phyloP scores from a whole-genome alignment of 2,888 invertebrate genomes.

The Stramonita haemastoma region DNA sequence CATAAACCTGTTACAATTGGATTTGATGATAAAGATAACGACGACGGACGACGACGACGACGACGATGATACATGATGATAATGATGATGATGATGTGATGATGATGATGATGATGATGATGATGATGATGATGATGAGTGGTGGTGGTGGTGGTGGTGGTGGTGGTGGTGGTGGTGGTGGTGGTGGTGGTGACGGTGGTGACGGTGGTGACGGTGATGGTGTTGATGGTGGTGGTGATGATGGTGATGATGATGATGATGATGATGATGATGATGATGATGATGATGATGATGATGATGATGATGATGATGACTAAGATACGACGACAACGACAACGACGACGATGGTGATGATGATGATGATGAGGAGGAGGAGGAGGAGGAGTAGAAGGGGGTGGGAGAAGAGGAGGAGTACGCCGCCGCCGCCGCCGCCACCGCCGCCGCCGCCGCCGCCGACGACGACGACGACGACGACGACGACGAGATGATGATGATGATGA shows the following conservation, averaged over 20 bases:
- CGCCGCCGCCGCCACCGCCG: too few species aligned
- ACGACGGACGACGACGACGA: not conserved
- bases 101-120: not conserved
- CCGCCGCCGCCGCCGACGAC: too few species aligned
- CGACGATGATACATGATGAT: constrained; percentile 3
- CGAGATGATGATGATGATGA: constrained; percentile 16
- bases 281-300: not conserved
- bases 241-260: constrained; percentile 28
- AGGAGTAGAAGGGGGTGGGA: too few species aligned
- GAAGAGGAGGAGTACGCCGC: too few species aligned
- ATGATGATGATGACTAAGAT: not conserved
- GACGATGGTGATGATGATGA: too few species aligned
- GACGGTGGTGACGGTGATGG: not conserved
- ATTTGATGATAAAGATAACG: not conserved
- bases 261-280: constrained; percentile 25
- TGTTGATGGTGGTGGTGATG: constrained; percentile 2
- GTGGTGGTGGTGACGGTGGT: not conserved
- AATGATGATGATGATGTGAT: not conserved
- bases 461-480: not conserved
- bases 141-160: constrained; percentile 8
- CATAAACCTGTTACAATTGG: too few species aligned
- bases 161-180: constrained; percentile 16
- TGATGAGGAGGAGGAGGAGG: too few species aligned
- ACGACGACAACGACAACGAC: not conserved
- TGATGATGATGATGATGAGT: constrained; percentile 30